Evolutionary conservation across 2,888 invertebrate genomes (phyloP).

Genomic region (Cephalotes varians): DNA sequence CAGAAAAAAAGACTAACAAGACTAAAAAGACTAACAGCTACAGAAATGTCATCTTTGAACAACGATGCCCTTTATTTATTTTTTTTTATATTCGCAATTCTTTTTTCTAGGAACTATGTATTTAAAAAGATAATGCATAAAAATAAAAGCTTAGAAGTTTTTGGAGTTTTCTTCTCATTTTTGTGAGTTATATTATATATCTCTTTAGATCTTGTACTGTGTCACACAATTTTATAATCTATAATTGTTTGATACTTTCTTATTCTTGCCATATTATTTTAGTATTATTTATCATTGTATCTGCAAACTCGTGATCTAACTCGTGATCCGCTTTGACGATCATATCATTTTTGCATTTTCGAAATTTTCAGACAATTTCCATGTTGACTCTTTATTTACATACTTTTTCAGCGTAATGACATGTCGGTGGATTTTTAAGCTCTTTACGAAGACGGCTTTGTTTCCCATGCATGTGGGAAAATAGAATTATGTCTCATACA

Average conservation of each 20-base stretch:
- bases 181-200: neutral
- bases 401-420: neutral
- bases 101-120: neutral
- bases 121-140: neutral
- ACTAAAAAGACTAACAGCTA: neutral
- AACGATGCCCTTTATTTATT: neutral
- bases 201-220: neutral
- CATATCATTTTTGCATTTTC: neutral
- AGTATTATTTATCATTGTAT: neutral
- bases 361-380: conserved; percentile 12
- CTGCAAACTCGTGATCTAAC: too few relatives aligned
- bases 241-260: neutral
- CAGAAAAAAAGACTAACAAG: neutral
- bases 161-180: neutral
- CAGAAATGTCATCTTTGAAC: neutral
- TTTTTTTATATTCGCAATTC: neutral
- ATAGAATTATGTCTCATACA: neutral
- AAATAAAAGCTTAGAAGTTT: neutral
- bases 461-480: conserved; percentile 20
- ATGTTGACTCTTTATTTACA: conserved; percentile 7
- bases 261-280: neutral
- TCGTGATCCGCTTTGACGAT: neutral
- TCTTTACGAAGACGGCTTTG: neutral
- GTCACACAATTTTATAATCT: conserved; percentile 11
- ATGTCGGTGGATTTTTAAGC: conserved; percentile 7